Percentiles rank a stretch among this genome's conserved stretches.
Conservation (phyloP, 2,113 vertebrate genomes). For the Oxygymnocypris stewartii region DNA sequence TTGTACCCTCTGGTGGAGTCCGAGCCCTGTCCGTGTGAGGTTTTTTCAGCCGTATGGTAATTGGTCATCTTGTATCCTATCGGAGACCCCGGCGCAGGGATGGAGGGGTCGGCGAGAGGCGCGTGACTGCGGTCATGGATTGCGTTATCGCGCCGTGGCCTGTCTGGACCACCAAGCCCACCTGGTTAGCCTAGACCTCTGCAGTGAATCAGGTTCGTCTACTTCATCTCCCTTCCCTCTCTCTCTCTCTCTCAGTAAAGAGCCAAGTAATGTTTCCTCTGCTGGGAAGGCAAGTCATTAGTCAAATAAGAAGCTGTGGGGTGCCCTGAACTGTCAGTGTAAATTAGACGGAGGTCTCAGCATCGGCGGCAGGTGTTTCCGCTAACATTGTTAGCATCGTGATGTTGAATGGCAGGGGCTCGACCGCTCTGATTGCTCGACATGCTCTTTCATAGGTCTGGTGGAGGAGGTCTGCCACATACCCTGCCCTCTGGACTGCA, state of each 20-base stretch:
- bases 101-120: slow-evolving; percentile 59
- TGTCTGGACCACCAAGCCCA: slow-evolving; percentile 81
- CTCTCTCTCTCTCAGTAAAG: neutral
- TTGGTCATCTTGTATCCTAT: slow-evolving; percentile 90
- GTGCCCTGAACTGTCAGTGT: slow-evolving; percentile 52
- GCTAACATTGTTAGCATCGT: neutral
- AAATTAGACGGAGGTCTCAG: slow-evolving; percentile 58
- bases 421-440: slow-evolving; percentile 6
- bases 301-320: slow-evolving; percentile 60
- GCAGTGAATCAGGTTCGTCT: slow-evolving; percentile 83
- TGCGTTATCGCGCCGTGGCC: slow-evolving; percentile 80
- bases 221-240: neutral
- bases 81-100: slow-evolving; percentile 61
- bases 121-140: slow-evolving; percentile 84
- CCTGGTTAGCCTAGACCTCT: slow-evolving; percentile 78
- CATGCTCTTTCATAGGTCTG: slow-evolving; percentile 80
- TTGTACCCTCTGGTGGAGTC: slow-evolving; percentile 84
- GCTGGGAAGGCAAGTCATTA: slow-evolving; percentile 60
- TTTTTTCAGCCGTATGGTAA: slow-evolving; percentile 84
- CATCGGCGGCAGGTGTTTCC: slow-evolving; percentile 36
- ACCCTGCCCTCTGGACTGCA: slow-evolving; percentile 95
- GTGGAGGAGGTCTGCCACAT: slow-evolving; percentile 84
- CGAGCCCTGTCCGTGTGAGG: slow-evolving; percentile 82
- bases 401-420: slow-evolving; percentile 21
- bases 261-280: slow-evolving; percentile 4